Percentiles rank a stretch among this genome's conserved stretches.
Conservation (phyloP, 2,797 vertebrate species). For the Melanotaenia trifasciata region DNA sequence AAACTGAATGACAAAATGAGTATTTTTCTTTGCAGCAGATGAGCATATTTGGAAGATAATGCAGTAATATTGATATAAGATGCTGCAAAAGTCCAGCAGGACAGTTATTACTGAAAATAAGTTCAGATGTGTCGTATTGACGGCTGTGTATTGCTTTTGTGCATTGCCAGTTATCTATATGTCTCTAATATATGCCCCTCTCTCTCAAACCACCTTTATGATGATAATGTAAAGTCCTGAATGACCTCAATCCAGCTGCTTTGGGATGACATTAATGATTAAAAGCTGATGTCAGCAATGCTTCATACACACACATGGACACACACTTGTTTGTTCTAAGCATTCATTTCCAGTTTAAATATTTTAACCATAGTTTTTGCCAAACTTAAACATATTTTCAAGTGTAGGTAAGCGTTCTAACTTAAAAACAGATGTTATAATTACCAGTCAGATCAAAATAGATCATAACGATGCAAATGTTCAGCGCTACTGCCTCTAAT, state of each 20-base stretch:
- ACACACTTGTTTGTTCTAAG: background rate
- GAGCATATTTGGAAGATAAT: background rate
- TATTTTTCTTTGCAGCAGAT: background rate
- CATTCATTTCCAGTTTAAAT: background rate
- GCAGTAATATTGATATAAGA: background rate
- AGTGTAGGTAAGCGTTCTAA: no score
- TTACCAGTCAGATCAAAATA: slow-evolving; percentile 12
- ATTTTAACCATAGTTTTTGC: background rate
- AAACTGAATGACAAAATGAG: background rate
- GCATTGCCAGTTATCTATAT: slow-evolving; percentile 20
- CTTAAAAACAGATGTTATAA: slow-evolving; percentile 6
- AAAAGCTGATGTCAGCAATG: slow-evolving; percentile 37
- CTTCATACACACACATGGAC: background rate
- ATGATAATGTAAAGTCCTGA: slow-evolving; percentile 45
- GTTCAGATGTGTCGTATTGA: slow-evolving; percentile 15
- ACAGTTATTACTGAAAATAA: slow-evolving; percentile 26
- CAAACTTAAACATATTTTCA: background rate
- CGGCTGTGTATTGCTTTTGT: background rate
- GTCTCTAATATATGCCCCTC: slow-evolving; percentile 16
- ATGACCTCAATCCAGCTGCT: slow-evolving; percentile 54
- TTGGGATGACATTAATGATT: slow-evolving; percentile 45
- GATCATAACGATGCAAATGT: slow-evolving; percentile 5
- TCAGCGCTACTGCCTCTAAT: slow-evolving; percentile 12
- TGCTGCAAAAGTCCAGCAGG: slow-evolving; percentile 8
- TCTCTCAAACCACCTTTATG: slow-evolving; percentile 40